phyloP scores from a whole-genome alignment of 2,113 vertebrate species.

The rabbit (Oryctolagus cuniculus) region mOryCun1.1 NC_091442.1:1590001-1590500 shows the following conservation, averaged over 20 bases:
- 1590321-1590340: not conserved
- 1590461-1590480: too few relatives aligned
- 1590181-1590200: fast-evolving
- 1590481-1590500: not conserved
- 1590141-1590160: too few relatives aligned
- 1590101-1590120: not conserved
- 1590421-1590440: too few relatives aligned
- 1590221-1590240: fast-evolving
- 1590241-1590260: not conserved
- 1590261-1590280: fast-evolving
- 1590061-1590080: not conserved
- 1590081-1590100: not conserved
- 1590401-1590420: too few relatives aligned
- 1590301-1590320: fast-evolving
- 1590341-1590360: not conserved
- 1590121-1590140: too few relatives aligned
- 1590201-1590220: fast-evolving
- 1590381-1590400: too few relatives aligned
- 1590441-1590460: too few relatives aligned
- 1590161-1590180: fast-evolving
- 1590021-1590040: not conserved
- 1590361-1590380: fast-evolving
- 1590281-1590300: fast-evolving
- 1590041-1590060: not conserved
- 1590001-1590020: not conserved